Conservation (phyloP, 1,140 invertebrate genomes). For the Contarinia nasturtii region DNA sequence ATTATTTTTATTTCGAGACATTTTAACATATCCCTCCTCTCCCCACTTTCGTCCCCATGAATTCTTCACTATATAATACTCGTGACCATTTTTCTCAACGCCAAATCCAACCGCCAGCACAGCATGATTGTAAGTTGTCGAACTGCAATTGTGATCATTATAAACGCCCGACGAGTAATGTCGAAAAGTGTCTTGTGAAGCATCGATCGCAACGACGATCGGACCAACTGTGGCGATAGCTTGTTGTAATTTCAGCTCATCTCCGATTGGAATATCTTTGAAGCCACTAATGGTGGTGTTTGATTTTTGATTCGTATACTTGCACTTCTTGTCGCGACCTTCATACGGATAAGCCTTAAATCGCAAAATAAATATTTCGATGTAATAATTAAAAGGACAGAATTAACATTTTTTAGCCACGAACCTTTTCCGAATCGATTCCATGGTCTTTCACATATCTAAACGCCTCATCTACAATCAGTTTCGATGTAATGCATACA, state of each 20-base stretch:
- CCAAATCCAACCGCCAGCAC: constrained; percentile 55
- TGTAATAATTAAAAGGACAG: no score
- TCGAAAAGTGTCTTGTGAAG: constrained; percentile 49
- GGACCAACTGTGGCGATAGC: constrained; percentile 56
- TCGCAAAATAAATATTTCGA: no score
- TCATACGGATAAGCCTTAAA: constrained; percentile 71
- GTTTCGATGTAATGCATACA: no score
- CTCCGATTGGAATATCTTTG: constrained; percentile 19
- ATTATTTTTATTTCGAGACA: constrained; percentile 34
- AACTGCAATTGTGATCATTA: constrained; percentile 35
- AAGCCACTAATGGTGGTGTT: not conserved
- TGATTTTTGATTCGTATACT: constrained; percentile 5
- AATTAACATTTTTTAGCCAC: no score
- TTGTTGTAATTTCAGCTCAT: constrained; percentile 44
- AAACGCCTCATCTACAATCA: no score
- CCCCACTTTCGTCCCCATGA: constrained; percentile 33
- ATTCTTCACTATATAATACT: constrained; percentile 52
- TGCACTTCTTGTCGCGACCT: constrained; percentile 41
- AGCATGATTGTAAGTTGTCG: constrained; percentile 31
- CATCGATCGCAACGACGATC: constrained; percentile 53
- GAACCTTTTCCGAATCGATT: constrained; percentile 86
- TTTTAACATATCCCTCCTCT: constrained; percentile 35
- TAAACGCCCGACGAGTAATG: constrained; percentile 47
- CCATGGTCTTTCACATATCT: constrained; percentile 36
- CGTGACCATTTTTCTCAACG: constrained; percentile 26